Evolutionary conservation across 2,888 invertebrate genomes (phyloP).

Genomic region (Monochamus alternatus): DNA sequence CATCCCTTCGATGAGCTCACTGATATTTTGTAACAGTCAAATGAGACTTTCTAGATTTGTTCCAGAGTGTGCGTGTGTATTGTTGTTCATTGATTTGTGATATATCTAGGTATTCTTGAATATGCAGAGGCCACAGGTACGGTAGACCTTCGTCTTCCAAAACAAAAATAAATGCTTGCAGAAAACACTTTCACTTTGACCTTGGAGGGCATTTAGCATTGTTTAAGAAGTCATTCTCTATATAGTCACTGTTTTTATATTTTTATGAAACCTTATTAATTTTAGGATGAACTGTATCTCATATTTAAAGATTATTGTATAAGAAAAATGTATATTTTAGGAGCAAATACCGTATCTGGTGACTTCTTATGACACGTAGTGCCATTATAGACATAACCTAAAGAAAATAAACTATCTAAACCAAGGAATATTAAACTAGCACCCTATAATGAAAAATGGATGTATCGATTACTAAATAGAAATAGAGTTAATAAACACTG

Average conservation of each 20-base stretch:
- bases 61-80: constrained; percentile 13
- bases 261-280: too few species aligned
- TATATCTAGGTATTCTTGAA: constrained; percentile 34
- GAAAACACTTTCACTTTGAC: too few species aligned
- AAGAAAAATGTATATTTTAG: too few species aligned
- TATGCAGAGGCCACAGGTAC: constrained; percentile 13
- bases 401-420: constrained; percentile 38
- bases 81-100: constrained; percentile 44
- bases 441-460: constrained; percentile 37
- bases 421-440: constrained; percentile 42
- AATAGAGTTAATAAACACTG: constrained; percentile 35
- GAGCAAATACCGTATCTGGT: too few species aligned
- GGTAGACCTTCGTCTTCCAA: constrained; percentile 1
- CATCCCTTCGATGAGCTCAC: constrained; percentile 48
- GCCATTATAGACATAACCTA: constrained; percentile 46
- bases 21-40: constrained; percentile 45
- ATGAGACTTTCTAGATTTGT: constrained; percentile 21
- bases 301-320: too few species aligned
- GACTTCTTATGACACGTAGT: constrained; percentile 43
- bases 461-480: constrained; percentile 36
- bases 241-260: too few species aligned
- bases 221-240: too few species aligned
- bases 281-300: too few species aligned
- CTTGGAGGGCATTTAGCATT: too few species aligned
- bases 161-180: too few species aligned